Percentiles rank a stretch among this genome's conserved stretches.
Conservation (phyloP, 2,113 vertebrate species). For the Stomatorhinus ivindoensis region DNA sequence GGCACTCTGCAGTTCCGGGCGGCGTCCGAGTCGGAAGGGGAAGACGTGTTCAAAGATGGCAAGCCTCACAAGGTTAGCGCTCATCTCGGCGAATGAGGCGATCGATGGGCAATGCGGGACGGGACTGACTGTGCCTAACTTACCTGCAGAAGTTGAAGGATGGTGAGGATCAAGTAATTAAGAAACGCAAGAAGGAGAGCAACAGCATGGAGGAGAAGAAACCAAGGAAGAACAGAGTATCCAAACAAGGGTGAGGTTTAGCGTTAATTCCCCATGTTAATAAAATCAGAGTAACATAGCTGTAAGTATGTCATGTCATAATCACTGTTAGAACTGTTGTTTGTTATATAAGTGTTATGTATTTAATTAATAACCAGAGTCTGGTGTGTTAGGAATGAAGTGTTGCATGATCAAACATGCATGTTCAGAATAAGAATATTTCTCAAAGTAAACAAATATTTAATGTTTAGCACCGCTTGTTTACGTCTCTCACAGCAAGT, state of each 20-base stretch:
- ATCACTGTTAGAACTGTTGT: not conserved
- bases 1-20: constrained; percentile 93
- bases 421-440: not conserved
- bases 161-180: constrained; percentile 76
- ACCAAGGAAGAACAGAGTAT: constrained; percentile 80
- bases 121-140: not conserved
- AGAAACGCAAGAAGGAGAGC: constrained; percentile 86
- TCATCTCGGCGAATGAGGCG: not conserved
- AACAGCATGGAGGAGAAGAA: constrained; percentile 87
- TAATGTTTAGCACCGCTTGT: not conserved
- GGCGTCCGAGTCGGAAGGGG: constrained; percentile 88
- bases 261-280: not conserved
- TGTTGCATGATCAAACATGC: not conserved
- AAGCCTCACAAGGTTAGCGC: constrained; percentile 76
- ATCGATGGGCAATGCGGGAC: too few relatives aligned
- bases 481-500: not conserved
- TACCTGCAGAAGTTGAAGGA: constrained; percentile 74
- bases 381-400: not conserved
- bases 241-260: constrained; percentile 77
- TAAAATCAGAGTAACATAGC: not conserved
- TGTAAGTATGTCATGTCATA: not conserved
- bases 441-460: not conserved
- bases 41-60: constrained; percentile 69
- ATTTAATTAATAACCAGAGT: too few relatives aligned
- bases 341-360: not conserved